phyloP scores from a whole-genome alignment of 2,797 vertebrate species.

The Sebastes hubbsi region DNA sequence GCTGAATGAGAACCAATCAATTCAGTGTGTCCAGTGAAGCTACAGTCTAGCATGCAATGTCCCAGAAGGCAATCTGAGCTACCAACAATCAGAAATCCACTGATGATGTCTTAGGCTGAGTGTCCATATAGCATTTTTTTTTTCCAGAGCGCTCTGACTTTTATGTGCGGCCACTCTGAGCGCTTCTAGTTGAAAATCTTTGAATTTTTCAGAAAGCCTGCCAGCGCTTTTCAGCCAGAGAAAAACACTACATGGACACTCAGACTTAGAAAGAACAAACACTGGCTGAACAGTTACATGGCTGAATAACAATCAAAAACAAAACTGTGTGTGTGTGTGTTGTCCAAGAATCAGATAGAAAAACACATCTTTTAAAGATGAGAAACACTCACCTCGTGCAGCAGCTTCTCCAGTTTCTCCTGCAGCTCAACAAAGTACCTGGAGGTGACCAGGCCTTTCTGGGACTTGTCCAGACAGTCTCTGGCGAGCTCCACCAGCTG shows the following conservation, averaged over 20 bases:
- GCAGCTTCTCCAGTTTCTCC: slow-evolving; percentile 93
- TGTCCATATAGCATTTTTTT: no score
- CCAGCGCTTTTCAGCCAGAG: not conserved
- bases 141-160: not conserved
- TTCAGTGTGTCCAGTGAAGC: slow-evolving; percentile 28
- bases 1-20: slow-evolving; percentile 13
- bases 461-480: slow-evolving; percentile 93
- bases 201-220: not conserved
- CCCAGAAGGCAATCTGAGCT: slow-evolving; percentile 8
- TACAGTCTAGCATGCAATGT: slow-evolving; percentile 18
- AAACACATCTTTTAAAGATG: not conserved
- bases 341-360: not conserved
- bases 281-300: not conserved
- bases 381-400: slow-evolving; percentile 81
- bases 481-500: slow-evolving; percentile 93
- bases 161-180: not conserved
- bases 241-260: not conserved
- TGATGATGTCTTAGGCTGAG: not conserved
- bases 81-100: slow-evolving; percentile 9
- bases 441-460: slow-evolving; percentile 90
- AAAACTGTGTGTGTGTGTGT: not conserved
- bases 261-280: not conserved
- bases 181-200: not conserved
- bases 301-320: not conserved
- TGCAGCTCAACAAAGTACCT: slow-evolving; percentile 95